A percentile compares a stretch with the other conserved stretches of the same genome.
Conservation (phyloP, 2,888 invertebrate genomes). For the Andrena flavipes region DNA sequence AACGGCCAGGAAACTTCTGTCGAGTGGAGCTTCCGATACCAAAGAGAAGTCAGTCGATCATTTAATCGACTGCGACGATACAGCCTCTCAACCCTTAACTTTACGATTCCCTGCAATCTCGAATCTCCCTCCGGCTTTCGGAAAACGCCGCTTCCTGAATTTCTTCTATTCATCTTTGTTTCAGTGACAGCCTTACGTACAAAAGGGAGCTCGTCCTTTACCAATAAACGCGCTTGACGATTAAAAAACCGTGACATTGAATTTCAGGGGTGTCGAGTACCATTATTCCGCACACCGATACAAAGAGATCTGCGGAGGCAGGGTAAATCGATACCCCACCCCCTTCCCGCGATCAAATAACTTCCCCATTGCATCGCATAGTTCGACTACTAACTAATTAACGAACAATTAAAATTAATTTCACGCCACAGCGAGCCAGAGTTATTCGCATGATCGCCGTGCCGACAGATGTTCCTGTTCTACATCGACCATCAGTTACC, state of each 20-base stretch:
- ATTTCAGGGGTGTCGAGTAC: not conserved
- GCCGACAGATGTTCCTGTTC: conserved; percentile 18
- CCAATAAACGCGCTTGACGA: not conserved
- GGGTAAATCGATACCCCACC: conserved; percentile 59
- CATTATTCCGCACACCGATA: not conserved
- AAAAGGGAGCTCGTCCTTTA: not conserved
- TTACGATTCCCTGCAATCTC: conserved; percentile 36
- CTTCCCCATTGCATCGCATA: conserved; percentile 67
- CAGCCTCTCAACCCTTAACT: conserved; percentile 54
- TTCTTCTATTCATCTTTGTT: not conserved
- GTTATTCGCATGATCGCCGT: conserved; percentile 71
- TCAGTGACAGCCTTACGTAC: too few species aligned
- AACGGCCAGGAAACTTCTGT: conserved; percentile 60
- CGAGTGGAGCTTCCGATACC: conserved; percentile 49
- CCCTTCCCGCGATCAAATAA: conserved; percentile 47
- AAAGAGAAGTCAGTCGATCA: conserved; percentile 54
- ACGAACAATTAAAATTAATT: conserved; percentile 80
- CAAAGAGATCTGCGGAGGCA: conserved; percentile 15
- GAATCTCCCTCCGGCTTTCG: not conserved
- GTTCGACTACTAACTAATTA: conserved; percentile 76
- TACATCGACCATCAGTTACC: conserved; percentile 46
- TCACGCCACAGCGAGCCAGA: conserved; percentile 71
- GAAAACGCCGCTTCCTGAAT: not conserved
- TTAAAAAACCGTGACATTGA: not conserved
- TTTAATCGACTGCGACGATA: conserved; percentile 65